A percentile compares a stretch with the other conserved stretches of the same genome.
These are phyloP conservation scores for Calcarius lapponicus DNA, from an alignment of 2,797 vertebrate species.

Conservation along the genomic window DNA sequence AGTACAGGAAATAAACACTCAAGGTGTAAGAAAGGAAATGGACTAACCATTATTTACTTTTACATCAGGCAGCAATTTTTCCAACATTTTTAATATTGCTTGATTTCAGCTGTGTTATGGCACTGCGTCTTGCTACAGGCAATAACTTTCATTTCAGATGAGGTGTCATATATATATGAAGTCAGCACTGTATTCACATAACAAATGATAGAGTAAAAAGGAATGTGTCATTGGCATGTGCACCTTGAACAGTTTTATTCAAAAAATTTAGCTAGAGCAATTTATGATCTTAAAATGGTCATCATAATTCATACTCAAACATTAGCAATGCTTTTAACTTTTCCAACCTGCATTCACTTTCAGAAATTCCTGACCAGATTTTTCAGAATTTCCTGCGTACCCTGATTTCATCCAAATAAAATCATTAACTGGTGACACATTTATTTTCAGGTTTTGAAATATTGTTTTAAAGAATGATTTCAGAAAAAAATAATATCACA, in stretches of 20 bases:
- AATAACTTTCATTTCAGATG: not conserved
- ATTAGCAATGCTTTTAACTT: not conserved
- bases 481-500: not conserved
- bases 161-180: not conserved
- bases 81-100: not conserved
- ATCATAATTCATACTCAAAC: not conserved
- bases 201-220: not conserved
- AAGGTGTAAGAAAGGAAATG: not conserved
- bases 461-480: not conserved
- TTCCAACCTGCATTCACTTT: not conserved
- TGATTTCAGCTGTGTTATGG: not conserved
- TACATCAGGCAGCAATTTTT: not conserved
- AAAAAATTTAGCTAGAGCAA: not conserved
- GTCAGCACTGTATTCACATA: not conserved
- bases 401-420: not conserved
- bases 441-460: not conserved
- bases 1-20: not conserved
- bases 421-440: not conserved
- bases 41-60: not conserved
- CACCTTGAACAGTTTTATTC: not conserved
- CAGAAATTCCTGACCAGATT: not conserved
- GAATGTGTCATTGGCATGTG: not conserved
- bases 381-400: not conserved
- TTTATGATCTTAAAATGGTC: not conserved
- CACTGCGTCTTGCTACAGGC: not conserved